Conservation (phyloP, 2,113 vertebrate species). For the Phaetusa simplex region DNA sequence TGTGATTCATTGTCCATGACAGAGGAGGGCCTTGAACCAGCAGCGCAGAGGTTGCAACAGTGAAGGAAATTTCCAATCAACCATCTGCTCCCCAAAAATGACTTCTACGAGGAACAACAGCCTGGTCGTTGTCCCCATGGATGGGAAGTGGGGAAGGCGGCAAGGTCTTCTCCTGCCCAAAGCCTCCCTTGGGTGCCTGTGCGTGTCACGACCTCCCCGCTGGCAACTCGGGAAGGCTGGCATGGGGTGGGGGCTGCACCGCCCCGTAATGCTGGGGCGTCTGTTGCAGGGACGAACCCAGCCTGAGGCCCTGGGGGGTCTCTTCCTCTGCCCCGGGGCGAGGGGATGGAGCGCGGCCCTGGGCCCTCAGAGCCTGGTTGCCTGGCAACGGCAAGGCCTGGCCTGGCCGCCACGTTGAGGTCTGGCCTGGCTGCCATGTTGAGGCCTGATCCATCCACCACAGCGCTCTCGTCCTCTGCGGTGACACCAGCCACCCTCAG, state of each 20-base stretch:
- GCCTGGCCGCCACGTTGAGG: not conserved
- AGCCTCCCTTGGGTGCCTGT: not conserved
- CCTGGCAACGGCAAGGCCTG: not conserved
- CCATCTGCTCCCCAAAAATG: not conserved
- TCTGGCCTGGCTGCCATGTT: not conserved
- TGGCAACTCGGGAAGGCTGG: not conserved
- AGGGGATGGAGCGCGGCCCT: fast-evolving
- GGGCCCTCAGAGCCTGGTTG: not conserved
- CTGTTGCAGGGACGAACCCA: not conserved
- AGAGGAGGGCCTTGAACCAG: not conserved
- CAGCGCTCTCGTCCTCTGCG: fast-evolving
- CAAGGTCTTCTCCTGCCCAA: not conserved
- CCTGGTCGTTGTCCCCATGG: not conserved
- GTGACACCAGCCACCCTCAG: constrained; percentile 66
- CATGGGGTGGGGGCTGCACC: not conserved
- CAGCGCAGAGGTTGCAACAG: not conserved
- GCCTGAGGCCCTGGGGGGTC: not conserved
- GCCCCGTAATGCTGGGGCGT: not conserved
- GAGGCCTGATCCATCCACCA: not conserved
- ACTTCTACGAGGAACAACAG: not conserved
- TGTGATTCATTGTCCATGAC: not conserved
- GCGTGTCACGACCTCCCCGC: fast-evolving
- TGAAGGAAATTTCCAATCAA: not conserved
- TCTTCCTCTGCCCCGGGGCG: not conserved
- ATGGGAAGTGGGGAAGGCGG: fast-evolving